Conservation (phyloP, 2,797 vertebrate species). For the Falco novaeseelandiae region DNA sequence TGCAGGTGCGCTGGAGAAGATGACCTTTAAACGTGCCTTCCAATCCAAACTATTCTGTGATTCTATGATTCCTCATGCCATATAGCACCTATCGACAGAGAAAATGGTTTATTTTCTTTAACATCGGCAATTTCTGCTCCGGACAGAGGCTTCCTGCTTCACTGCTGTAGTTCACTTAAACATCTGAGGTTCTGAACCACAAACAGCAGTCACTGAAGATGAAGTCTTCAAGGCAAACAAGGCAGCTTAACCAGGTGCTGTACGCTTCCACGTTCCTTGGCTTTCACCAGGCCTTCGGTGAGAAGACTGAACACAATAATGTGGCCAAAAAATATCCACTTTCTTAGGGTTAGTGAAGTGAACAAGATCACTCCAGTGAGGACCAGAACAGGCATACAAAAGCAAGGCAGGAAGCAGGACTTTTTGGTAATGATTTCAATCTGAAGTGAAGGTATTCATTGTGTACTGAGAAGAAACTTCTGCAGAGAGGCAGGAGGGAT, state of each 20-base stretch:
- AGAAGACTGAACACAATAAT: background rate
- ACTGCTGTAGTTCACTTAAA: background rate
- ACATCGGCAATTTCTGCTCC: background rate
- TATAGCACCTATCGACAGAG: background rate
- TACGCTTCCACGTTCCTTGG: background rate
- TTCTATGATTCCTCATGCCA: background rate
- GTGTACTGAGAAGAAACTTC: background rate
- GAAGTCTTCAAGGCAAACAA: background rate
- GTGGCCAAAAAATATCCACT: background rate
- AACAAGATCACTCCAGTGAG: background rate
- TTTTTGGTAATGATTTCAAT: background rate
- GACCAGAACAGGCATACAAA: background rate
- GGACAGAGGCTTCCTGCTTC: background rate
- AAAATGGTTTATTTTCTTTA: background rate
- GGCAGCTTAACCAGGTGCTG: background rate
- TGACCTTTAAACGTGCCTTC: no score
- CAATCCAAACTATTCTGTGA: no score
- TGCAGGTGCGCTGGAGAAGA: no score
- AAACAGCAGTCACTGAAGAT: background rate
- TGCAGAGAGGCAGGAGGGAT: background rate
- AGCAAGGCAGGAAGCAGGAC: background rate
- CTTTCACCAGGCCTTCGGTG: background rate
- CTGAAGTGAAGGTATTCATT: background rate
- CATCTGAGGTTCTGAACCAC: background rate
- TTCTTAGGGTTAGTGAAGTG: background rate